Base-by-base conservation (phyloP, 2,113 vertebrate species). In the Mobula hypostoma region DNA sequence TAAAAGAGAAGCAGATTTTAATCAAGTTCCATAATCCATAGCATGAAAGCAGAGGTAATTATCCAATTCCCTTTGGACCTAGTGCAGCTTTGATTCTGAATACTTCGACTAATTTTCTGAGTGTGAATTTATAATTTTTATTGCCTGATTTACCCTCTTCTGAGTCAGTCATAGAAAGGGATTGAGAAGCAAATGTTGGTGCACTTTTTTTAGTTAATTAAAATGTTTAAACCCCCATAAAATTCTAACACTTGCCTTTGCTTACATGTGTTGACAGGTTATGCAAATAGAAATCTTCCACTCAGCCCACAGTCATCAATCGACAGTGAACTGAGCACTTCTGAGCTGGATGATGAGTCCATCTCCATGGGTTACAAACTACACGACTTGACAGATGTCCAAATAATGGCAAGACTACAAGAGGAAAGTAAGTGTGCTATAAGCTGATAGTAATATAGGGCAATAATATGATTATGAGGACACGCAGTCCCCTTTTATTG, bases 361-460 rank as follows among this genome's bases (percentile, higher is more conserved):
- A 98, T 99, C 95, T 97, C 98, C 66, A 99, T 99, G 98, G 97
- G 98, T 94, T 99, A 99, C 96, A 99, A 99, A 95, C 96, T 99
- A 94, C 98, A 99, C 95, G 98, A 99, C 96, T 98, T 99, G 96
- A 99, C 98, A 0, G 99, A 99, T 76, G 98, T 99, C 95, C 98
- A 99, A 96, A 99, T 99, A 96, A 99, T 99, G 99, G 99, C 99
- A 94, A 98, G 99, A 94, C 97, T 99, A 80, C 99, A 99, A 96
- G 99, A 99, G 96, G 98, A 99, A 96, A 99, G 99, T 99, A 97
- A 93, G 91, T 94, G 98, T 97, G 56, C 2, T 27, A 85, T 36
- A 14, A 94, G 58, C 36, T 88, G 61, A 88, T 27, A 63, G 2
- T 88, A 11, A 17, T 61, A 63, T 12, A 63, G 48, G 48, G 48